phyloP scores from a whole-genome alignment of 2,113 vertebrate genomes.

The Calypte anna region DNA sequence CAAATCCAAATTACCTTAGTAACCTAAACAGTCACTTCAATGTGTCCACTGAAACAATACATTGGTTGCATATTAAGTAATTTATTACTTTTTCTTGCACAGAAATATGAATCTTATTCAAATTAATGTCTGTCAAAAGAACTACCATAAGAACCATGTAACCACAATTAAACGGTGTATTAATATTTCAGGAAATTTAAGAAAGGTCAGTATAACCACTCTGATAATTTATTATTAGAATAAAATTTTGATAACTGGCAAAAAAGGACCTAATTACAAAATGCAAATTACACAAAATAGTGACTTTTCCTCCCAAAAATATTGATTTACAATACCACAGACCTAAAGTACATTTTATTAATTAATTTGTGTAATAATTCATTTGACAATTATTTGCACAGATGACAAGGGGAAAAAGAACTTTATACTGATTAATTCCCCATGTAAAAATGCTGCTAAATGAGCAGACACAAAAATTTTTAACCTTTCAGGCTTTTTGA shows the following conservation, averaged over 20 bases:
- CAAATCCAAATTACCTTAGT: not conserved
- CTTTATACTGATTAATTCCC: slow-evolving; percentile 10
- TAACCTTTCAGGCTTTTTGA: not conserved
- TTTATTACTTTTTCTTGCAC: slow-evolving; percentile 5
- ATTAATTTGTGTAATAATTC: slow-evolving; percentile 40
- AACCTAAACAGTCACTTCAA: not conserved
- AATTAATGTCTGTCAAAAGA: not conserved
- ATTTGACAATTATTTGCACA: slow-evolving; percentile 35
- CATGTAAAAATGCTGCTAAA: slow-evolving; percentile 4
- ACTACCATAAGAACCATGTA: not conserved
- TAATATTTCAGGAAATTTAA: not conserved
- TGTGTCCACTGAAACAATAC: not conserved
- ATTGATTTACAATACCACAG: slow-evolving; percentile 20
- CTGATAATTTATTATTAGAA: not conserved
- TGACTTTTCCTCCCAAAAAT: not conserved
- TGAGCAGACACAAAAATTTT: not conserved
- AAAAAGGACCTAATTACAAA: slow-evolving; percentile 26
- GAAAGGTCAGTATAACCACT: not conserved
- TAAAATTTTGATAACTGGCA: not conserved
- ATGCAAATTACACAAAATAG: slow-evolving; percentile 37
- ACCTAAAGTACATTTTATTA: slow-evolving; percentile 8
- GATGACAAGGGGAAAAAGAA: not conserved
- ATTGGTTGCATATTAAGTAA: not conserved
- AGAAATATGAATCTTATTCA: not conserved
- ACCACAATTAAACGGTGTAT: not conserved